Base-by-base conservation (phyloP, 2,113 vertebrate species). In the Otolemur garnettii region DNA sequence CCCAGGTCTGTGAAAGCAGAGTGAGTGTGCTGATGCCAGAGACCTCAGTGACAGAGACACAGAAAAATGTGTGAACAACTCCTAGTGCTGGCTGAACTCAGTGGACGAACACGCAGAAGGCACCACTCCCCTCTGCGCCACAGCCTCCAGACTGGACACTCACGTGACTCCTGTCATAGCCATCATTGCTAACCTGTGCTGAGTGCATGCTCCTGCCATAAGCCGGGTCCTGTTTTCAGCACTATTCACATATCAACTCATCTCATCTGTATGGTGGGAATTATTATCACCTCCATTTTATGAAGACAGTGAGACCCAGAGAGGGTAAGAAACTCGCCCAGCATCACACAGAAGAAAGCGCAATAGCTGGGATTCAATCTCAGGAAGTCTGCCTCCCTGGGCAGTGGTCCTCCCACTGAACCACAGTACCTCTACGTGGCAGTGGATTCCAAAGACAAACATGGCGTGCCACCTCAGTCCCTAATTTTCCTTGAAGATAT, bases 1-100 rank as follows among this genome's bases (percentile, higher is more conserved):
- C 26, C 0, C 18, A 19, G 11, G 15, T 14, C 30, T 50, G 35
- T 45, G 17, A 74, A 50, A 38, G 35, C 71, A 95, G 80, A 87
- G 10, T 3, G 1, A 57, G 17, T 10, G 5, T 0, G 0, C 14
- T 1, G 1, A 38, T 15, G n/a, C 33, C 38, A 28, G 45, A 82
- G 21, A n/a, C 4, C 33, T 60, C 0, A 19, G 38, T 15, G 42
- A 57, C 18, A 50, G n/a, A 87, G 35, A 79, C 4, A 15, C 11
- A 60, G 33, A 66, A 24, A 21, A 11, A 28, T 0, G 0, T 21
- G 13, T 28, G 28, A 64, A 24, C 0, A 2, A 14, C 17, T 68
- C 55, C 24, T 4, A 22, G 33, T 3, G 9, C 15, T 8, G n/a
- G 50, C n/a, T 21, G 45, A 24, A 55, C 33, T 78, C 50, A 17